Conservation (phyloP, 2,113 vertebrate genomes). For the Pongo pygmaeus region DNA sequence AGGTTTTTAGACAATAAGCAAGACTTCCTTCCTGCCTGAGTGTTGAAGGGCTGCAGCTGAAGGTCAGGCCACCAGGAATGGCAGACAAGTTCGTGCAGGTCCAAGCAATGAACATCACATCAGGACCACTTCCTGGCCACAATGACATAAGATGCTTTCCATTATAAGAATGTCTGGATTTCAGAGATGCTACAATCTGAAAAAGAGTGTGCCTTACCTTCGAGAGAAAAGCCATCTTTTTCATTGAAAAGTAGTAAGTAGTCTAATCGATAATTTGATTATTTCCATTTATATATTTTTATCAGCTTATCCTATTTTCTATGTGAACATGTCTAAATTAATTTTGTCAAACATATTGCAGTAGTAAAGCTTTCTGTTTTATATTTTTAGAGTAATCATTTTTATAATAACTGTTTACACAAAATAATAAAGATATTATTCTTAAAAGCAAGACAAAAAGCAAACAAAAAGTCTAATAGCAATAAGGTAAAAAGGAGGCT, state of each 20-base stretch:
- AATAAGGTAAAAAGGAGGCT: neutral
- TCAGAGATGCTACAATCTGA: neutral
- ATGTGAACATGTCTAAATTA: neutral
- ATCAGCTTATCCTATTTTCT: neutral
- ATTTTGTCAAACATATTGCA: neutral
- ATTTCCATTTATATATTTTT: neutral
- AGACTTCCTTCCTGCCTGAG: neutral
- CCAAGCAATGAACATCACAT: neutral
- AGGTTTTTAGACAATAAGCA: neutral
- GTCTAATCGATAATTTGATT: neutral
- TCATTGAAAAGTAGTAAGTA: neutral
- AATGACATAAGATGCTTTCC: neutral
- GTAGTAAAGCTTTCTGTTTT: neutral
- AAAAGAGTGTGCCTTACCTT: neutral
- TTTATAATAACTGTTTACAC: neutral
- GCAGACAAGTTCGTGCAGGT: neutral
- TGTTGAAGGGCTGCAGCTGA: neutral
- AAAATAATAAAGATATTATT: neutral
- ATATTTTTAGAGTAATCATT: neutral
- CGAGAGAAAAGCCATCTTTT: neutral
- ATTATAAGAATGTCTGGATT: neutral
- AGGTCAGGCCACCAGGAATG: neutral
- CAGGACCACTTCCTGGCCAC: neutral
- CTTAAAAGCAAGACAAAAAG: neutral
- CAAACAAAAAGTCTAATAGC: neutral